Percentiles rank a stretch among this genome's conserved stretches.
Conservation (phyloP, 2,888 invertebrate species). For the Choristoneura rosaceana region DNA sequence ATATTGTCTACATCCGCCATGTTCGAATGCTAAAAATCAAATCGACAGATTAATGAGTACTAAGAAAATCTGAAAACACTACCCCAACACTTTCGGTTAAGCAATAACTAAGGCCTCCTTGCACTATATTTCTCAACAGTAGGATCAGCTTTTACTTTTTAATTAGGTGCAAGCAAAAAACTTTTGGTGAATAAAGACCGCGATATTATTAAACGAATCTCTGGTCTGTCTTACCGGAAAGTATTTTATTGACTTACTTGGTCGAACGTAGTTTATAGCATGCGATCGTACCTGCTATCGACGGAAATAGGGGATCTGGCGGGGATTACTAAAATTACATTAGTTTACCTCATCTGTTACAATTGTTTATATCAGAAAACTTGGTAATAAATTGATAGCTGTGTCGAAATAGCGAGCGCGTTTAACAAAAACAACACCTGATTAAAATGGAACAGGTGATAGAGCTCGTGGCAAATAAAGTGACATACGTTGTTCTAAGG, state of each 20-base stretch:
- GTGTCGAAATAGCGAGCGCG: conserved; percentile 13
- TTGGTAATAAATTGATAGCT: conserved; percentile 40
- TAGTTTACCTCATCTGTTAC: conserved; percentile 60
- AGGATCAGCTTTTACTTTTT: too few species aligned
- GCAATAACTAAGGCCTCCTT: too few species aligned
- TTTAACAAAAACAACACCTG: conserved; percentile 17
- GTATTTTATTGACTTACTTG: conserved; percentile 7
- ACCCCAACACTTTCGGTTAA: too few species aligned
- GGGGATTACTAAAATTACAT: conserved; percentile 50
- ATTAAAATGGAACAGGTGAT: conserved; percentile 3
- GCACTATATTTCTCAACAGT: too few species aligned
- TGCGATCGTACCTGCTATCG: conserved; percentile 9
- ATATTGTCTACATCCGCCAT: too few species aligned
- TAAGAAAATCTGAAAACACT: too few species aligned
- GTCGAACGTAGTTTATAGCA: background rate
- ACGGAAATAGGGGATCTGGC: conserved; percentile 25
- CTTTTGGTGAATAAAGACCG: background rate
- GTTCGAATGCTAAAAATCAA: too few species aligned
- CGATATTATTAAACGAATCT: background rate
- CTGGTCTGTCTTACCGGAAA: conserved; percentile 1
- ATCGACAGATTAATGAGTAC: too few species aligned
- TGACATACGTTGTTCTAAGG: too few species aligned
- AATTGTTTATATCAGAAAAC: conserved; percentile 56
- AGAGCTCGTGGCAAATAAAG: background rate
- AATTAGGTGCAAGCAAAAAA: too few species aligned